Evolutionary conservation across 2,888 invertebrate species (phyloP), one percentile per base, ranked within the genome.

Genomic region (Patella pellucida): DNA sequence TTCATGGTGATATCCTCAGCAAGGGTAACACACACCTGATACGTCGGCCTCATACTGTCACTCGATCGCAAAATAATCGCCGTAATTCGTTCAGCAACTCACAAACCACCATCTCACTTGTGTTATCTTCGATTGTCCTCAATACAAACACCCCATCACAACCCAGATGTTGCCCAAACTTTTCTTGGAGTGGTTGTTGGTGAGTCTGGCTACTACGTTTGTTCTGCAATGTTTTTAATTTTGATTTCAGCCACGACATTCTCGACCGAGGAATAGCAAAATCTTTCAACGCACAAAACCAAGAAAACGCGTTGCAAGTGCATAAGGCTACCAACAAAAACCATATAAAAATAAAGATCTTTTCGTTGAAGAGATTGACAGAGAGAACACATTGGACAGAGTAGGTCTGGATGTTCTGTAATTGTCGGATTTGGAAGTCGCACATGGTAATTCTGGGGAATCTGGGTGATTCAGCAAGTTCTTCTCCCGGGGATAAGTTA

Each of bases 371-470:
- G 11, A 78, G 52, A 50, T 78, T 78, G 19, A 78, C 72, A 1
- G 78, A 71, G 19, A 79, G 70, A 5, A 76, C 67, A 56, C 76
- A 76, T 31, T 74, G 76, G 3, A 76, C 76, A 5, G 72, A 72
- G 41, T 72, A 79, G 3, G 56, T 27, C 27, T 72, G 71, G n/a
- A 68, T 71, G 23, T 73, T 78, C 16, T 73, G 52, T 56, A 76
- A 67, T 52, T 78, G 78, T 7, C 76, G 69, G 23, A 78, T 73
- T 15, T 76, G 54, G 50, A 80, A 80, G 70, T 80, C 78, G 52
- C 80, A 80, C n/a, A 78, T 62, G 14, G 80, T 78, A 15, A 78
- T 76, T 56, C 78, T 52, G 1, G 80, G 80, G 52, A 80, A 75
- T 50, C 78, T 72, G 15, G 73, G 73, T 9, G 78, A 76, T 67